A percentile compares a stretch with the other conserved stretches of the same genome.
phyloP scores from a whole-genome alignment of 2,797 vertebrate genomes.

The Thripadectes ignobilis region DNA sequence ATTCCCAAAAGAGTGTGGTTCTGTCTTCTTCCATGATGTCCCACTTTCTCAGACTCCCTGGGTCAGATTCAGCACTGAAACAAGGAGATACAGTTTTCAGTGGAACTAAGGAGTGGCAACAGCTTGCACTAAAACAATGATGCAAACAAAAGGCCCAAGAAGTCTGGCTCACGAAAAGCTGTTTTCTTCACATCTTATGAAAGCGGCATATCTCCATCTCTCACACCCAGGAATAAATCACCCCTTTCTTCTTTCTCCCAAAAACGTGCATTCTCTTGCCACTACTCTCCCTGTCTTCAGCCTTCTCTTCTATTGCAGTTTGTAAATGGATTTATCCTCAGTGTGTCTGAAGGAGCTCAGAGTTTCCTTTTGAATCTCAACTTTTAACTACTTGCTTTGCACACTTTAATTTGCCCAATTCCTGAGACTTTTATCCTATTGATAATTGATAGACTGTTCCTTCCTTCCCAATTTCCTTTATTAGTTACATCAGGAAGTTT shows the following conservation, averaged over 20 bases:
- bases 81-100: neutral
- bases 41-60: neutral
- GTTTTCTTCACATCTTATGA: neutral
- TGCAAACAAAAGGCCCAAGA: neutral
- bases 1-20: neutral
- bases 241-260: neutral
- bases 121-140: neutral
- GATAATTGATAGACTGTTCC: conserved; percentile 77
- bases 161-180: neutral
- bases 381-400: neutral
- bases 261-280: neutral
- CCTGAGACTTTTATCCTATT: conserved; percentile 58
- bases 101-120: neutral
- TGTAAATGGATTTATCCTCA: neutral
- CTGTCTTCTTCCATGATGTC: neutral
- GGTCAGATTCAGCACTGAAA: neutral
- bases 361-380: conserved; percentile 13
- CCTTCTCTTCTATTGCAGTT: neutral
- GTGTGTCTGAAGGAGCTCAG: neutral
- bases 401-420: conserved; percentile 57
- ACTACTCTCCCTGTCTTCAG: neutral
- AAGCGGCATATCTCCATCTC: neutral
- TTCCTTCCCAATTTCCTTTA: conserved; percentile 78
- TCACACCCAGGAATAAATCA: neutral
- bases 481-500: conserved; percentile 78